Percentiles rank a stretch among this genome's conserved stretches.
Evolutionary conservation across 2,888 invertebrate genomes (phyloP).

Genomic region (Adelphocoris suturalis): DNA sequence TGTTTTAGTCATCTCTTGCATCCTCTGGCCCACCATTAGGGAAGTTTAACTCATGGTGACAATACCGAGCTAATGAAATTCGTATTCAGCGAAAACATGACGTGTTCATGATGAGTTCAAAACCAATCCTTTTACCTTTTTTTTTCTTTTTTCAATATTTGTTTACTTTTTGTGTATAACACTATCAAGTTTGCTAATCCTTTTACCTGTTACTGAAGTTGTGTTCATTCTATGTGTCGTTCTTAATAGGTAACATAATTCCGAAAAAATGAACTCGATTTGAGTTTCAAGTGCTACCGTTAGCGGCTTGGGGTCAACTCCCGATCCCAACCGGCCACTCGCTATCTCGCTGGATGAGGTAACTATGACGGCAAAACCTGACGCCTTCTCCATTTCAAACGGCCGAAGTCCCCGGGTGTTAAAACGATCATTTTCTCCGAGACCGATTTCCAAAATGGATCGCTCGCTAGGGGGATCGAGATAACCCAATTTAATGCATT

Average conservation of each 20-base stretch:
- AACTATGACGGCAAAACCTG: constrained; percentile 6
- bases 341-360: not conserved
- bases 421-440: constrained; percentile 10
- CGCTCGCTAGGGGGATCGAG: constrained; percentile 2
- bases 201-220: too few relatives aligned
- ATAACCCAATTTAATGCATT: not conserved
- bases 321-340: constrained; percentile 3
- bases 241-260: not conserved
- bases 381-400: constrained; percentile 30
- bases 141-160: too few relatives aligned
- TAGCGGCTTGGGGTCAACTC: not conserved
- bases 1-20: too few relatives aligned
- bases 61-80: too few relatives aligned
- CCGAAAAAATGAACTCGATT: not conserved
- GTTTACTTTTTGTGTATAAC: too few relatives aligned
- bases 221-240: too few relatives aligned
- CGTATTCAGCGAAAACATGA: too few relatives aligned
- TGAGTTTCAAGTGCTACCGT: not conserved
- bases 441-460: not conserved
- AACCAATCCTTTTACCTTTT: too few relatives aligned
- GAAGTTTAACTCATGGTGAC: too few relatives aligned
- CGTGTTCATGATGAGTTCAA: too few relatives aligned
- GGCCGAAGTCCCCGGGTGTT: not conserved
- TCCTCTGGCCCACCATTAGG: too few relatives aligned
- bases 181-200: too few relatives aligned